Conservation (phyloP, 2,797 vertebrate genomes). For the Epinephelus malabaricus region DNA sequence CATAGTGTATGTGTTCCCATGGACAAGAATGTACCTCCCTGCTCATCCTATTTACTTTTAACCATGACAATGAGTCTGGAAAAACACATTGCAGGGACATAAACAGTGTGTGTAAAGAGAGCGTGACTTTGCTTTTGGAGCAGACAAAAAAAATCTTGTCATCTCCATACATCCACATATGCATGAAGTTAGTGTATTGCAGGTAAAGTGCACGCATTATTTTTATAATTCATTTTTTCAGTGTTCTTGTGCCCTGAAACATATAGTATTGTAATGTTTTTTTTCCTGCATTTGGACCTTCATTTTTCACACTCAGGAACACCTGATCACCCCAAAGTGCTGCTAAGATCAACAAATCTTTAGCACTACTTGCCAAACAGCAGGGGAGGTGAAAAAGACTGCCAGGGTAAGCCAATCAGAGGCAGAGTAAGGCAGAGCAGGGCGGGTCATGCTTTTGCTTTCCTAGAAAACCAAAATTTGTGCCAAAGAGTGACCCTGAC, state of each 20-base stretch:
- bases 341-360: not conserved
- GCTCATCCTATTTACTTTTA: not conserved
- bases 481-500: too few relatives aligned
- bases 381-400: not conserved
- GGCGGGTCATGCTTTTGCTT: too few relatives aligned
- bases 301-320: not conserved
- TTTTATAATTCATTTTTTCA: not conserved
- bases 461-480: too few relatives aligned
- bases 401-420: too few relatives aligned
- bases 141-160: not conserved
- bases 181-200: not conserved
- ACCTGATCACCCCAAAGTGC: not conserved
- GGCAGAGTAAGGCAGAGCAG: too few relatives aligned
- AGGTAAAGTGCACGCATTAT: not conserved
- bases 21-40: not conserved
- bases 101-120: not conserved
- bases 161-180: not conserved
- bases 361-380: not conserved
- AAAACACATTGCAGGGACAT: not conserved
- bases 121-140: not conserved
- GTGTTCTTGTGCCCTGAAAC: not conserved
- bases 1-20: not conserved
- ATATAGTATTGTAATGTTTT: not conserved
- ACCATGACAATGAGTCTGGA: not conserved
- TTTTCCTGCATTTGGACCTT: not conserved